Conservation (phyloP, 2,797 vertebrate genomes). For the Sebastes paucispinis region DNA sequence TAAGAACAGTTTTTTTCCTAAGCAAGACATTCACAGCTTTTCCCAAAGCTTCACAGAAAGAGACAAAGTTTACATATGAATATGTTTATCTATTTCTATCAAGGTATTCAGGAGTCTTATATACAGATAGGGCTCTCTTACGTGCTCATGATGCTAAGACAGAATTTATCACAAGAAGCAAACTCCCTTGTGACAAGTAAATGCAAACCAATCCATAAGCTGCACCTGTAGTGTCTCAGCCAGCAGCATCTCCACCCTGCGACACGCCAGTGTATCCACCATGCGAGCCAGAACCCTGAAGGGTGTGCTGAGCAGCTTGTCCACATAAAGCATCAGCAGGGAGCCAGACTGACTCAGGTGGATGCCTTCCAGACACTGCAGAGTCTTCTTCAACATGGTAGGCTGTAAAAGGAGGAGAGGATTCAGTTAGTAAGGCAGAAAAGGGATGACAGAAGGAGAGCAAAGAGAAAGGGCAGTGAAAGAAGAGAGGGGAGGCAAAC, state of each 20-base stretch:
- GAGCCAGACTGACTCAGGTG: constrained; percentile 98
- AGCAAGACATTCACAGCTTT: background rate
- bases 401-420: constrained; percentile 80
- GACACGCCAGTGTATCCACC: constrained; percentile 96
- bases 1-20: background rate
- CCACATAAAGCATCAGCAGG: constrained; percentile 92
- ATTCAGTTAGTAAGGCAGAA: background rate
- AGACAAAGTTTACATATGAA: background rate
- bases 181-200: background rate
- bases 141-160: background rate
- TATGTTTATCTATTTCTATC: background rate
- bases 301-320: constrained; percentile 92
- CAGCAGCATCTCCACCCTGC: constrained; percentile 96
- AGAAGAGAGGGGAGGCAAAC: background rate
- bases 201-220: background rate
- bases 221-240: constrained; percentile 93
- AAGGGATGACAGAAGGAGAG: background rate
- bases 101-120: background rate
- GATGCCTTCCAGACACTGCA: constrained; percentile 97
- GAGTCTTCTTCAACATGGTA: constrained; percentile 92
- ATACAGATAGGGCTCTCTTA: background rate
- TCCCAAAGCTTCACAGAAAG: background rate
- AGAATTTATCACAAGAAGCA: background rate
- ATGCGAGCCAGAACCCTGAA: constrained; percentile 95
- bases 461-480: background rate